These are phyloP conservation scores for Phenganax marumi DNA, from an alignment of 92 coral and sea anemone species.

Conservation along the genomic window DNA sequence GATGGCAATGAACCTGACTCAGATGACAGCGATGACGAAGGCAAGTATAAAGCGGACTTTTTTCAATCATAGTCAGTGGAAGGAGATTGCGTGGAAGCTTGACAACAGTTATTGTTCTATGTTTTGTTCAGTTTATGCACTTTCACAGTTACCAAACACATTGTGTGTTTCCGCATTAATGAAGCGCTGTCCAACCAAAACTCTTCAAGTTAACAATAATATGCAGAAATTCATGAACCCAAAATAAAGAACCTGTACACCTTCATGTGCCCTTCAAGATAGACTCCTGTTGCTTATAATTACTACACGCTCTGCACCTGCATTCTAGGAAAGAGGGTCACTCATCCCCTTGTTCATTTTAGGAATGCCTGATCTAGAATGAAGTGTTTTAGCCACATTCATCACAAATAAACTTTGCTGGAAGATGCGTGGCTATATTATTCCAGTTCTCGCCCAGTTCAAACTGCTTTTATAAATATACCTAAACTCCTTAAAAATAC, in stretches of 20 bases:
- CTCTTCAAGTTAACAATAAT: not conserved
- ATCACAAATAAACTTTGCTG: not conserved
- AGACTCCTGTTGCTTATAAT: too few species aligned
- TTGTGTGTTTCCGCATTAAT: too few species aligned
- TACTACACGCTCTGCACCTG: too few species aligned
- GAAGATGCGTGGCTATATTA: not conserved
- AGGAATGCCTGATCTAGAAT: conserved; percentile 36
- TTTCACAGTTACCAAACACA: too few species aligned
- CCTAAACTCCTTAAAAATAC: not conserved
- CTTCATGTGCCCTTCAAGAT: too few species aligned
- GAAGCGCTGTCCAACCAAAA: too few species aligned
- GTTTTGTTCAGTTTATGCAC: too few species aligned
- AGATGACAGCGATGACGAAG: conserved; percentile 85
- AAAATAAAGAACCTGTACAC: too few species aligned
- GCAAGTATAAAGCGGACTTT: conserved; percentile 11
- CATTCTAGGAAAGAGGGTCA: too few species aligned
- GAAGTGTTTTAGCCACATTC: not conserved
- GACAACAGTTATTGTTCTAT: too few species aligned
- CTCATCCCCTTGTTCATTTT: not conserved
- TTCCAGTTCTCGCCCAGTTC: not conserved
- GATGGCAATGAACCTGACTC: conserved; percentile 52
- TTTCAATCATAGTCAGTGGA: too few species aligned
- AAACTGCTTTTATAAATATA: not conserved
- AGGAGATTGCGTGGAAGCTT: too few species aligned
- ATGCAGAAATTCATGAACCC: not conserved